Base-by-base conservation (phyloP, 2,113 vertebrate species). In the Elephas maximus region DNA sequence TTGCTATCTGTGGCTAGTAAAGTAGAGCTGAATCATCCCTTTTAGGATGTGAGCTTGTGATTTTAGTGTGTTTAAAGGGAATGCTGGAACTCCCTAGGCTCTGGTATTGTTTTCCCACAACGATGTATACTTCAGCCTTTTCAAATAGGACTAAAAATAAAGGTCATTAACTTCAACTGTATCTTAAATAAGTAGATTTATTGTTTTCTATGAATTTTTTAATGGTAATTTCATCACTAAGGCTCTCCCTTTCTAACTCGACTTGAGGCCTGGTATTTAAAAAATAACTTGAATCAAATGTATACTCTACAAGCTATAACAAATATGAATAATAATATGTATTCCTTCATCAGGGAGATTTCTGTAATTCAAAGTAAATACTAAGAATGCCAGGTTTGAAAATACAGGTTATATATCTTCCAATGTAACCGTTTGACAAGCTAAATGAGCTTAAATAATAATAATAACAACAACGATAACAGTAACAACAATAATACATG, bases 251-350 rank as follows among this genome's bases (percentile, higher is more conserved):
- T 90, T 95, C 57, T 80, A 79, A 84, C 45, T 80, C 93, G 37
- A 92, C 63, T 65, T 90, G 87, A 90, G 11, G 51, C 5, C 51
- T 85, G 60, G 65, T 88, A 80, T 95, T 95, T 95, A 26, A 94
- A 93, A 93, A 95, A 90, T 80, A 76, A 51, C 57, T 92, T 92
- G 92, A 93, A 88, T 88, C 71, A 92, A 77, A 91, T 86, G 63
- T 44, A 90, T 3, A 62, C 30, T 60, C 78, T 78, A 37, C 24
- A 63, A 62, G 33, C 65, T 93, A 69, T 65, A 57, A 73, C 77
- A 90, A 94, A 23, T 33, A 24, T 15, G 21, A 90, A 33, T 53
- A 57, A 81, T 95, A 92, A 76, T 81, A 48, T 0, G 6, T 76
- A 30, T 60, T 82, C 18, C 11, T 88, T 96, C 95, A 96, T 95